phyloP scores from a whole-genome alignment of 2,888 invertebrate genomes.

The Parelbella ahira region DNA sequence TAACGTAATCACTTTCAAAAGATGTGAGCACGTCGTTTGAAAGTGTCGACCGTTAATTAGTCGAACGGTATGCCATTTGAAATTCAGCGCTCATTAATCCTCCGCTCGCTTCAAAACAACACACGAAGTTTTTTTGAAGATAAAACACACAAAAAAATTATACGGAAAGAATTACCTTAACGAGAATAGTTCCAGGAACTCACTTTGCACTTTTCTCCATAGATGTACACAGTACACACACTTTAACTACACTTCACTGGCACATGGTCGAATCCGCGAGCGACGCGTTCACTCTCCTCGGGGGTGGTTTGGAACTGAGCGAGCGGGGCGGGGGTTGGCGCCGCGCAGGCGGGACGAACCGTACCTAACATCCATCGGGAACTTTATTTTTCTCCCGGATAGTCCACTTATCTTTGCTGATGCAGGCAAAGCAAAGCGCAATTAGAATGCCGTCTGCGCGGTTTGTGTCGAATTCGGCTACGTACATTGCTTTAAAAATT shows the following conservation, averaged over 20 bases:
- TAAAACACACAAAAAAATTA: too few species aligned
- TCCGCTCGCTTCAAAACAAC: not conserved
- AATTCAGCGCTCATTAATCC: conserved; percentile 15
- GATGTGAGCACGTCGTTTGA: too few species aligned
- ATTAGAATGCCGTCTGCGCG: conserved; percentile 34
- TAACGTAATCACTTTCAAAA: not conserved
- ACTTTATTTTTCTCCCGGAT: conserved; percentile 43
- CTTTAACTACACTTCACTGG: conserved; percentile 14
- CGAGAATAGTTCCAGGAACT: too few species aligned
- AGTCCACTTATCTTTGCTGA: conserved; percentile 44
- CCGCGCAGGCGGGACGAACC: conserved; percentile 35
- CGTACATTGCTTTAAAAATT: too few species aligned
- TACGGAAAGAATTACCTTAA: not conserved
- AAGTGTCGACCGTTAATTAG: conserved; percentile 15
- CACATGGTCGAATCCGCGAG: conserved; percentile 15
- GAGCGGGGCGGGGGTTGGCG: conserved; percentile 29
- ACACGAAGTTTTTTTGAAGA: too few species aligned
- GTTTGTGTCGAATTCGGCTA: conserved; percentile 29
- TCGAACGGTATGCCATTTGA: conserved; percentile 5
- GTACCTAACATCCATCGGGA: conserved; percentile 28
- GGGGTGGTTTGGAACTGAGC: conserved; percentile 34
- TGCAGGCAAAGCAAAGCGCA: conserved; percentile 40
- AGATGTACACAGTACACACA: conserved; percentile 16
- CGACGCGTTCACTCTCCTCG: conserved; percentile 22
- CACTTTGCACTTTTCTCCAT: conserved; percentile 23